Conservation (phyloP, 2,797 vertebrate species). For the Spheniscus humboldti region DNA sequence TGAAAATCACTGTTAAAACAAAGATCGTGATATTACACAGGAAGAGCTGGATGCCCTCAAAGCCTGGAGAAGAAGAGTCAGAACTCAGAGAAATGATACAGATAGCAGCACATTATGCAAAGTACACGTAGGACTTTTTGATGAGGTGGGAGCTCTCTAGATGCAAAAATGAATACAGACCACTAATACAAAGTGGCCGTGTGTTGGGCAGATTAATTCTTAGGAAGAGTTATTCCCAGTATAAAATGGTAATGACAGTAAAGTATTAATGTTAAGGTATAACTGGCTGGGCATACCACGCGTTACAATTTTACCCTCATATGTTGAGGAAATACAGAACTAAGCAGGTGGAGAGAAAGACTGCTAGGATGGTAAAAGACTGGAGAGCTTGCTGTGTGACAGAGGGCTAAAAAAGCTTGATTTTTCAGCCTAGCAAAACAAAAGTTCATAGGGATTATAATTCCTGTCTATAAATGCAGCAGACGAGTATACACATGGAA, state of each 20-base stretch:
- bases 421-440: background rate
- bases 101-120: background rate
- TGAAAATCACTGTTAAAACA: background rate
- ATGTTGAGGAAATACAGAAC: background rate
- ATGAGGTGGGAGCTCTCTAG: background rate
- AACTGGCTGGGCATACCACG: accelerated
- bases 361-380: background rate
- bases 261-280: background rate
- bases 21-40: background rate
- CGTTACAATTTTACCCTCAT: background rate
- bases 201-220: background rate
- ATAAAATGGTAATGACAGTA: background rate
- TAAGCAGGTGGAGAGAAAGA: background rate
- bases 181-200: background rate
- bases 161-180: background rate
- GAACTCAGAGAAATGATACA: background rate
- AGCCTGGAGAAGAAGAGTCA: background rate
- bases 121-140: background rate
- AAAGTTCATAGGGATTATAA: background rate
- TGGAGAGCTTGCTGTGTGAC: background rate
- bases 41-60: background rate
- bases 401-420: background rate
- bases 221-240: background rate
- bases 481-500: background rate
- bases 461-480: background rate